Evolutionary conservation across 2,888 invertebrate species (phyloP).

Genomic region (Noctua pronuba): DNA sequence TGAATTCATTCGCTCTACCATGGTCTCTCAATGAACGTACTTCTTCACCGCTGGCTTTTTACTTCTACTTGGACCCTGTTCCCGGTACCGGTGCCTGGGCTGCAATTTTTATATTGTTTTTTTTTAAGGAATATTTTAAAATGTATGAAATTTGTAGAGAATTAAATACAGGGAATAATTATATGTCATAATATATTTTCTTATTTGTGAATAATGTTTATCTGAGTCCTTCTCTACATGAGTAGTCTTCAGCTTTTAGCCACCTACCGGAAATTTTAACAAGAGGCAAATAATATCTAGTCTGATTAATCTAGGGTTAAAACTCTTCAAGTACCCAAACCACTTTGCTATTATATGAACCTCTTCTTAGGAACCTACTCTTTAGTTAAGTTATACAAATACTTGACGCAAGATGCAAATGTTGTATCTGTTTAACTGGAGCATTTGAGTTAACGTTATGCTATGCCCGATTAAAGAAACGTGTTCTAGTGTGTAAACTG

Average conservation of each 20-base stretch:
- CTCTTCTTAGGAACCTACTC: background rate
- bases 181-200: background rate
- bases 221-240: background rate
- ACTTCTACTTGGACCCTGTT: too few relatives aligned
- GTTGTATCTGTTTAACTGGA: constrained; percentile 35
- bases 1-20: too few relatives aligned
- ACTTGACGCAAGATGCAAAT: constrained; percentile 32
- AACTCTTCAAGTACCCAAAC: background rate
- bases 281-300: background rate
- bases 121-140: too few relatives aligned
- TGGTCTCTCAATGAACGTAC: too few relatives aligned
- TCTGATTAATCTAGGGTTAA: background rate
- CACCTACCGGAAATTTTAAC: background rate
- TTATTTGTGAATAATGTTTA: background rate
- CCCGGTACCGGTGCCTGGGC: too few relatives aligned
- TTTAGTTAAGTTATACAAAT: background rate
- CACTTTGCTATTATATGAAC: background rate
- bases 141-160: too few relatives aligned
- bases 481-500: constrained; percentile 39
- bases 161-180: too few relatives aligned
- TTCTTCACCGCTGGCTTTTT: too few relatives aligned
- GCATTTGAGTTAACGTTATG: constrained; percentile 38
- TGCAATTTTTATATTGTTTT: too few relatives aligned
- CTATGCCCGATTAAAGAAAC: constrained; percentile 52
- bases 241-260: background rate